Conservation (phyloP, 2,113 vertebrate genomes). For the Carollia perspicillata region DNA sequence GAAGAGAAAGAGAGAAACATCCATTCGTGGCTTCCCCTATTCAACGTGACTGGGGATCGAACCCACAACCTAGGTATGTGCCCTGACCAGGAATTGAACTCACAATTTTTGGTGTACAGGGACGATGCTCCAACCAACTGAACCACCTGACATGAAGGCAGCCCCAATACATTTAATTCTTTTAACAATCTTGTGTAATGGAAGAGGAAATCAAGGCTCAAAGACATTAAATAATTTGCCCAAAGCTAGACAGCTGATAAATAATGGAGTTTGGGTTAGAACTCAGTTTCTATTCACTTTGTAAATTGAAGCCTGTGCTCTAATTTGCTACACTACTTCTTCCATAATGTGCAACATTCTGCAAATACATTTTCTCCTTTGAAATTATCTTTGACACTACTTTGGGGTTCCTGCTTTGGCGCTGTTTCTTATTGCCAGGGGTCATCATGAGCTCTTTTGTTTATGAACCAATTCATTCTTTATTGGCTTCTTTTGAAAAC, state of each 20-base stretch:
- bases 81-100: too few species aligned
- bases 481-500: background rate
- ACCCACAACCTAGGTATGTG: too few species aligned
- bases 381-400: background rate
- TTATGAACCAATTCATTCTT: background rate
- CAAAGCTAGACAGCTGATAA: background rate
- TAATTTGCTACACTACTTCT: background rate
- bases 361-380: background rate
- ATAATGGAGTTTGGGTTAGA: background rate
- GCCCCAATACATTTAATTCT: background rate
- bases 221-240: background rate
- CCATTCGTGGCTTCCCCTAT: too few species aligned
- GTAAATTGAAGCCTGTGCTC: background rate
- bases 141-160: too few species aligned
- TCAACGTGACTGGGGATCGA: too few species aligned
- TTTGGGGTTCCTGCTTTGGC: background rate
- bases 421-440: background rate
- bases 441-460: background rate
- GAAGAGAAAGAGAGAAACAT: too few species aligned
- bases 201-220: background rate
- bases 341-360: background rate
- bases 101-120: too few species aligned
- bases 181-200: background rate
- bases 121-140: too few species aligned
- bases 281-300: background rate